A percentile compares a stretch with the other conserved stretches of the same genome.
phyloP scores from a whole-genome alignment of 2,888 invertebrate genomes.

The Teleiodes luculella region DNA sequence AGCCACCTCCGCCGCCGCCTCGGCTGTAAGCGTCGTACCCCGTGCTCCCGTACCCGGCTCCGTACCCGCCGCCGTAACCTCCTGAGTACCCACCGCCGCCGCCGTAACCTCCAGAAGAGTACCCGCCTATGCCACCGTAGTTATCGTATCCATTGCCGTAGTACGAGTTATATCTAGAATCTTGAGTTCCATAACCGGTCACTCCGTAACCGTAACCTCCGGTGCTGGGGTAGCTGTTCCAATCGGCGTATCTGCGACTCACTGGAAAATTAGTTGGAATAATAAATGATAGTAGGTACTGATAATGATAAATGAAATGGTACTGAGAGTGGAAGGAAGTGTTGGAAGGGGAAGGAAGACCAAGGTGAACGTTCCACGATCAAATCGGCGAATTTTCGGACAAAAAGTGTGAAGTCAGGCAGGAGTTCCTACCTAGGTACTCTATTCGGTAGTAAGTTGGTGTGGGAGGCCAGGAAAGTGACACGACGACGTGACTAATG shows the following conservation, averaged over 20 bases:
- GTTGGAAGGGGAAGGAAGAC: too few relatives aligned
- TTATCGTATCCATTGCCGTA: conserved; percentile 23
- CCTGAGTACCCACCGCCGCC: conserved; percentile 25
- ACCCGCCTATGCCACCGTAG: conserved; percentile 21
- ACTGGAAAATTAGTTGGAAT: neutral
- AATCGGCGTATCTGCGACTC: conserved; percentile 44
- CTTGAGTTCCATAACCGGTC: conserved; percentile 14
- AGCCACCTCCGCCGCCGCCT: conserved; percentile 24
- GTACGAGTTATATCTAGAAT: conserved; percentile 15
- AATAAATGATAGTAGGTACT: too few relatives aligned
- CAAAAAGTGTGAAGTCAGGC: too few relatives aligned
- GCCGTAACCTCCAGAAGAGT: conserved; percentile 18
- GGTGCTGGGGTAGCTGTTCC: conserved; percentile 50
- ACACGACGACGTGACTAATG: too few relatives aligned
- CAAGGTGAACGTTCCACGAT: too few relatives aligned
- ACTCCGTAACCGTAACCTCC: conserved; percentile 31
- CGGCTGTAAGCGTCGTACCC: conserved; percentile 24
- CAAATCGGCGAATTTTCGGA: too few relatives aligned
- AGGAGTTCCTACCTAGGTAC: too few relatives aligned
- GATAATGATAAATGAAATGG: too few relatives aligned
- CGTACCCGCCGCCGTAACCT: conserved; percentile 26
- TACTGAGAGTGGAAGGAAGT: too few relatives aligned
- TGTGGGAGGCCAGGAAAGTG: too few relatives aligned
- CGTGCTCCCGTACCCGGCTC: conserved; percentile 18
- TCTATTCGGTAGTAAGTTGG: too few relatives aligned